These are phyloP conservation scores for Garra rufa DNA, from an alignment of 2,113 vertebrate species.

Conservation along the genomic window DNA sequence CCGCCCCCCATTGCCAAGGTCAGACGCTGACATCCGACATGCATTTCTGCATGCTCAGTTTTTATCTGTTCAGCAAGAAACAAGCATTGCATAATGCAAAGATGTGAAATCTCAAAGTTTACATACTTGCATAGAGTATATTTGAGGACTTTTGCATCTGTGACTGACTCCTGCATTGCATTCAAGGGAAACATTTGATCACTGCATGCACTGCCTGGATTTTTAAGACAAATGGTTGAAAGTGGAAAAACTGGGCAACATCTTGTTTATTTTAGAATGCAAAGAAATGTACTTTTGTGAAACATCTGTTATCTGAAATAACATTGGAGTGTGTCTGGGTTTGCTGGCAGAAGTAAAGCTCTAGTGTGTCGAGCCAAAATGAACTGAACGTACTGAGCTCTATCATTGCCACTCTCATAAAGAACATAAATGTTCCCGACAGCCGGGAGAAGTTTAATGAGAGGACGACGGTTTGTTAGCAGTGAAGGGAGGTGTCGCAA, in stretches of 20 bases:
- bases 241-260: too few relatives aligned
- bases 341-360: neutral
- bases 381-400: neutral
- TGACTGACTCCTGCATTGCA: too few relatives aligned
- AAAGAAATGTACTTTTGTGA: neutral
- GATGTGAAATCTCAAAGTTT: too few relatives aligned
- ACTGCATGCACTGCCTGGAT: neutral
- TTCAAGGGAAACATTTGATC: neutral
- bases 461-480: neutral
- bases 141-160: too few relatives aligned
- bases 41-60: neutral
- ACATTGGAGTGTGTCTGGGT: neutral
- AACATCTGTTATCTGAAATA: neutral
- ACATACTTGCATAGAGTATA: neutral
- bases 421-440: neutral
- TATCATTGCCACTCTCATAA: neutral
- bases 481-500: neutral
- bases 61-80: neutral
- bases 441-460: neutral
- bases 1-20: neutral
- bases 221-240: too few relatives aligned
- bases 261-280: neutral
- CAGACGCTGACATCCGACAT: neutral
- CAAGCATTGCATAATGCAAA: neutral
- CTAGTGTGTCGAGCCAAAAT: neutral